Evolutionary conservation across 1,140 invertebrate genomes (phyloP), one percentile per base, ranked within the genome.

Genomic region (Calliphora vicina): DNA sequence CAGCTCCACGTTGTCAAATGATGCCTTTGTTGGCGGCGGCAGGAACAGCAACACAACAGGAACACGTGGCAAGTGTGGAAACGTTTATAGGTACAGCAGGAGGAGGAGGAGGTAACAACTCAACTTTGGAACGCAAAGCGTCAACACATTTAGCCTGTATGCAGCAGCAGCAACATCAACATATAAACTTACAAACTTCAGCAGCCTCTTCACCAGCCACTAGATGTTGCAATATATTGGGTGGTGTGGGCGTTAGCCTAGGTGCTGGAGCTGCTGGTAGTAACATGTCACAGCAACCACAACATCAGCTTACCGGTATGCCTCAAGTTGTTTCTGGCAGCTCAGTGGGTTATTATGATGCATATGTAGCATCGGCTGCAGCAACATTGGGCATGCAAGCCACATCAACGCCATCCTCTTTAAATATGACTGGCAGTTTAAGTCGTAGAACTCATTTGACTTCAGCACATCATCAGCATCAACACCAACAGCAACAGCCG

Each of bases 1-100:
- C 87, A 83, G 88, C 87, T 23, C 88, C 88, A 74, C 87, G 87
- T 76, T 88, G 87, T 82, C 89, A 88, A 82, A 82, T 85, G 74
- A 35, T 85, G 80, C 29, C 81, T 27, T 81, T 86, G 17, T 10
- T 26, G 42, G 67, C 80, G 42, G 67, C 80, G 10, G 80, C 80
- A 2, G 20, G 27, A 42, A 29, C 72, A 57, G 26, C 17, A 27
- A 26, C 82, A 57, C 35, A 35, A 74, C 87, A n/a, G 81, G 73
- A 17, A 45, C 6, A 85, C 85, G 83, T 84, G 81, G 85, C 83
- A 42, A 86, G 83, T 61, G 83, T 88, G 8, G 86, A 90, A 84
- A 85, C 88, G 20, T 86, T 89, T 82, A 85, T 89, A 67, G 80
- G 83, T 17, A 45, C 74, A 20, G 71, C 26, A 23, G 10, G 4